These are phyloP conservation scores for Glaucidium brasilianum DNA, from an alignment of 2,113 vertebrate genomes.

Conservation along the genomic window DNA sequence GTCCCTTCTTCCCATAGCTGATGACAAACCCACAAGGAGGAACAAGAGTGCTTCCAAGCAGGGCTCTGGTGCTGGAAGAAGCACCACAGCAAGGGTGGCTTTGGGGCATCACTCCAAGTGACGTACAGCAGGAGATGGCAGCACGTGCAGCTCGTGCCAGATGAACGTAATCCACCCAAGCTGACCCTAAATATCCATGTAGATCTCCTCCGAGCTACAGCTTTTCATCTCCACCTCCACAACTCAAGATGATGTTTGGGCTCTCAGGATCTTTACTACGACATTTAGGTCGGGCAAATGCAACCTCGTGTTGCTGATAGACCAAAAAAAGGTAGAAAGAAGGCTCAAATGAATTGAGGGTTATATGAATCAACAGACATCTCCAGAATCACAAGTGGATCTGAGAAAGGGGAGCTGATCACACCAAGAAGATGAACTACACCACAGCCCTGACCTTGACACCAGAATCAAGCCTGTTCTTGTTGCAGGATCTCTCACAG, in stretches of 20 bases:
- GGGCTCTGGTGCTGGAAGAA: not conserved
- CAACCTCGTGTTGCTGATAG: not conserved
- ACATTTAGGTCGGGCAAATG: not conserved
- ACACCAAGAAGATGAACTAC: fast-evolving
- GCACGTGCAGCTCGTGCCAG: not conserved
- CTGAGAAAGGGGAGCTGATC: not conserved
- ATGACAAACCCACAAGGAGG: not conserved
- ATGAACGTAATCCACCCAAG: no score
- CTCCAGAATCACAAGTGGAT: not conserved
- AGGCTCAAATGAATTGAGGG: not conserved
- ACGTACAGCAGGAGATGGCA: not conserved
- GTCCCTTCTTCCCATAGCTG: not conserved
- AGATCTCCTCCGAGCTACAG: not conserved
- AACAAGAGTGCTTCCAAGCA: not conserved
- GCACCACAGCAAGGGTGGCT: not conserved
- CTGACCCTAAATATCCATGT: not conserved
- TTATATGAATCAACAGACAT: not conserved
- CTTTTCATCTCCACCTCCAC: not conserved
- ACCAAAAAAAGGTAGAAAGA: not conserved
- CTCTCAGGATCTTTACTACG: not conserved
- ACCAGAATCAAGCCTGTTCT: fast-evolving
- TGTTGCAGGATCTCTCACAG: not conserved
- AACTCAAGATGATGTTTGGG: fast-evolving
- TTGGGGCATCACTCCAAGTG: not conserved
- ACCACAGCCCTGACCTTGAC: not conserved